phyloP scores from a whole-genome alignment of 2,113 vertebrate genomes.

The Leptodactylus fuscus region DNA sequence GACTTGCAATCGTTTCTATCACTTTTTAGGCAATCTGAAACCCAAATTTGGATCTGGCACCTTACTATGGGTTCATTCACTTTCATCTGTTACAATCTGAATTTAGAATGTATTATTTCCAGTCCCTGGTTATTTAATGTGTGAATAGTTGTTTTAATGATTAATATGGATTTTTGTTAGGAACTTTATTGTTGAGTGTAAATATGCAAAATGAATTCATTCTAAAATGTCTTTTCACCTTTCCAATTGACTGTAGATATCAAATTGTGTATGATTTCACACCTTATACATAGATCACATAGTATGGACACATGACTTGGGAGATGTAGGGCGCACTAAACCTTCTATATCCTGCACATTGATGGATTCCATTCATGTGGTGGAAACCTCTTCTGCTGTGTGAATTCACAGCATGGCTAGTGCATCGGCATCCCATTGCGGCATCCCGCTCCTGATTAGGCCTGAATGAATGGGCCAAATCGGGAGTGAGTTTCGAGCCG shows the following conservation, averaged over 20 bases:
- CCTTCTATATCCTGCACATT: neutral
- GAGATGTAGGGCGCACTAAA: neutral
- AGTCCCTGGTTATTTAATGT: neutral
- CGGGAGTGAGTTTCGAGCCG: too few relatives aligned
- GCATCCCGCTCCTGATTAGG: too few relatives aligned
- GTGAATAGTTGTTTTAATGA: neutral
- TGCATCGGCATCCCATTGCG: too few relatives aligned
- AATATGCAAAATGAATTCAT: conserved; percentile 18
- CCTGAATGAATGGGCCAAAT: too few relatives aligned
- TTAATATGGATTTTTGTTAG: conserved; percentile 16
- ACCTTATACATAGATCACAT: neutral
- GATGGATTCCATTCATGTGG: too few relatives aligned
- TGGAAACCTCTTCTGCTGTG: too few relatives aligned
- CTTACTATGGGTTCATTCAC: neutral
- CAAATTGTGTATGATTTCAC: neutral
- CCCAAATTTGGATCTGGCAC: neutral
- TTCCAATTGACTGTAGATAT: neutral
- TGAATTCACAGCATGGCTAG: too few relatives aligned
- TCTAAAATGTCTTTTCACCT: neutral
- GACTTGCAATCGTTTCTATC: neutral
- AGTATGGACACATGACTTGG: neutral
- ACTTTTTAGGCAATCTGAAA: neutral
- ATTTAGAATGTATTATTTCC: neutral
- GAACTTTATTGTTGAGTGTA: neutral
- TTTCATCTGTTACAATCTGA: conserved; percentile 7